Evolutionary conservation across 2,797 vertebrate species (phyloP).

Genomic region (Lutjanus argentimaculatus): DNA sequence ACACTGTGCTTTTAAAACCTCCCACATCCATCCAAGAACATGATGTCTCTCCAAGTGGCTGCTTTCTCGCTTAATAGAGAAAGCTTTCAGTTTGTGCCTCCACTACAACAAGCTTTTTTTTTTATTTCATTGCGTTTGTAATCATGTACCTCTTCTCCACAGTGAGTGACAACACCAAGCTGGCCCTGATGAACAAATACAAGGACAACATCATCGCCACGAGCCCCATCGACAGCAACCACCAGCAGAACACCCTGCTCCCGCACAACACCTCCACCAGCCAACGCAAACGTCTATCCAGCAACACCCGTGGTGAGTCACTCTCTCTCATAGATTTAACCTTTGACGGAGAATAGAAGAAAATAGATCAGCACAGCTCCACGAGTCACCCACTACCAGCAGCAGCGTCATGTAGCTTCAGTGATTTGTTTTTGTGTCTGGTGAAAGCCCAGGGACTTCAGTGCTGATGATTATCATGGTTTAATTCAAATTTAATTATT

Average conservation of each 20-base stretch:
- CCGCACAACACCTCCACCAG: constrained; percentile 95
- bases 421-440: constrained; percentile 6
- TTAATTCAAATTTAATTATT: background rate
- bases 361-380: constrained; percentile 1
- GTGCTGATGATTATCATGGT: background rate
- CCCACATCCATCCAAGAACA: constrained; percentile 18
- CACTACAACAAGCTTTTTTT: background rate
- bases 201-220: constrained; percentile 99
- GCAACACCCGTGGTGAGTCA: constrained; percentile 94
- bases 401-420: background rate
- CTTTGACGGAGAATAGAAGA: background rate
- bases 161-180: constrained; percentile 96
- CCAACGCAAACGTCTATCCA: constrained; percentile 97
- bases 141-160: constrained; percentile 59
- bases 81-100: constrained; percentile 8
- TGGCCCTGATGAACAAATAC: constrained; percentile 99
- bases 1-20: constrained; percentile 17
- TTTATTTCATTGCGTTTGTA: constrained; percentile 8
- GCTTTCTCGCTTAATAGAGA: constrained; percentile 16
- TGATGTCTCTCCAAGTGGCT: background rate
- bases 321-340: background rate
- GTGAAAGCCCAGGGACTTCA: background rate
- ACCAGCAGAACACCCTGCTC: constrained; percentile 96
- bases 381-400: background rate
- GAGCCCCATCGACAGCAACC: constrained; percentile 95